Percentiles rank a stretch among this genome's conserved stretches.
These are phyloP conservation scores for Crotalus tigris DNA, from an alignment of 2,113 vertebrate genomes.

Conservation along the genomic window DNA sequence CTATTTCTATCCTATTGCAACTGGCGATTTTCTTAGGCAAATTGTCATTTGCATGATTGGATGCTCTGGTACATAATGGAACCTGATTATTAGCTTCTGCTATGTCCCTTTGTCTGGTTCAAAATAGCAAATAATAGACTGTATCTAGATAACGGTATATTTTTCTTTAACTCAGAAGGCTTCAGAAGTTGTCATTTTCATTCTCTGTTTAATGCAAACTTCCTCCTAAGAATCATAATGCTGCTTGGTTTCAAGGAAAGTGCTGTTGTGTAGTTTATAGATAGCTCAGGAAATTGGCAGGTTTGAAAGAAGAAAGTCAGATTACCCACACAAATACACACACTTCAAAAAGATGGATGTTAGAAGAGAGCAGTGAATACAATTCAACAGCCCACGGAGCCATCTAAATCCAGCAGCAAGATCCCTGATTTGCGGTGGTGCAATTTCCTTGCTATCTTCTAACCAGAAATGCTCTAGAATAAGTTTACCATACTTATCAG, in stretches of 20 bases:
- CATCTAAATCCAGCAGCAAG: neutral
- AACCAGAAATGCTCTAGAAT: neutral
- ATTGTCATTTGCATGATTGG: conserved; percentile 12
- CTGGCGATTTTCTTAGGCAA: conserved; percentile 13
- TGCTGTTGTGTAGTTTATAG: neutral
- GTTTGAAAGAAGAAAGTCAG: neutral
- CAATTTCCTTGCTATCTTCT: neutral
- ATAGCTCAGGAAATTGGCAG: neutral
- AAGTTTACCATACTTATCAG: neutral
- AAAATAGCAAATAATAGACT: neutral
- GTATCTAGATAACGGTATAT: neutral
- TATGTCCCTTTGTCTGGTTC: neutral
- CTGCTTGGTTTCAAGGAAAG: neutral
- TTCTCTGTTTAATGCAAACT: neutral
- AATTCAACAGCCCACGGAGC: neutral
- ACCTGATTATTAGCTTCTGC: conserved; percentile 2
- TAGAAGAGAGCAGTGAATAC: neutral
- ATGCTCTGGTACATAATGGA: neutral
- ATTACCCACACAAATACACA: neutral
- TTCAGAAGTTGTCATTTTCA: neutral
- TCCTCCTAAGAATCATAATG: neutral
- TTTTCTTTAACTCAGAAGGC: neutral
- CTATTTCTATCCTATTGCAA: conserved; percentile 1
- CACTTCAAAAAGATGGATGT: neutral
- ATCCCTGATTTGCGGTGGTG: neutral